phyloP scores from a whole-genome alignment of 2,888 invertebrate genomes.

The Sphaeridia pumilis region DNA sequence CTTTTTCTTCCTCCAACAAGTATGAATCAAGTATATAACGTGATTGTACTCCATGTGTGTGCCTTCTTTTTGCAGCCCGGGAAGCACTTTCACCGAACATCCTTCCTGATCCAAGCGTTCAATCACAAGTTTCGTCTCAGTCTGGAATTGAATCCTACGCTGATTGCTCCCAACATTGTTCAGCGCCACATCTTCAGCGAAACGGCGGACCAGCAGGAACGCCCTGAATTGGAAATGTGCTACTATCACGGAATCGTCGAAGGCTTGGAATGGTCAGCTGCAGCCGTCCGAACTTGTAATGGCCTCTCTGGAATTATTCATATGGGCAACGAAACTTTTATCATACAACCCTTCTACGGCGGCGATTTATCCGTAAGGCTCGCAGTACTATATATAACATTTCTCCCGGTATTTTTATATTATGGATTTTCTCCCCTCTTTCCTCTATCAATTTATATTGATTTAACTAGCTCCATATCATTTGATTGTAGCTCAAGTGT shows the following conservation, averaged over 20 bases:
- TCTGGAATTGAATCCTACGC: slow-evolving; percentile 84
- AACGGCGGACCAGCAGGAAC: slow-evolving; percentile 57
- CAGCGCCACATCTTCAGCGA: slow-evolving; percentile 79
- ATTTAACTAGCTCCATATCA: too few relatives aligned
- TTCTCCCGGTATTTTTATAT: too few relatives aligned
- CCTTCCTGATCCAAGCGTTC: slow-evolving; percentile 91
- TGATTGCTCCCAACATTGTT: slow-evolving; percentile 68
- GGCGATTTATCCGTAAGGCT: slow-evolving; percentile 91
- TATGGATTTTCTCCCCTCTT: too few relatives aligned
- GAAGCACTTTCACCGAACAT: slow-evolving; percentile 87
- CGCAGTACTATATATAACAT: too few relatives aligned
- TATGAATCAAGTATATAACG: too few relatives aligned
- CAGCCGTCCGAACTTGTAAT: slow-evolving; percentile 95
- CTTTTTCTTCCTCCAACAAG: too few relatives aligned
- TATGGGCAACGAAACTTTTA: slow-evolving; percentile 94
- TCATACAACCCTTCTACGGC: slow-evolving; percentile 94
- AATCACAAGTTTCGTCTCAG: slow-evolving; percentile 92
- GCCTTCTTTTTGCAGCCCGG: slow-evolving; percentile 69
- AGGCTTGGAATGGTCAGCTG: slow-evolving; percentile 90
- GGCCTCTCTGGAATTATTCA: slow-evolving; percentile 96
- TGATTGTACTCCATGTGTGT: too few relatives aligned
- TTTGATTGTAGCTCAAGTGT: too few relatives aligned
- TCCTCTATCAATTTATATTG: too few relatives aligned
- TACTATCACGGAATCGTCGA: slow-evolving; percentile 97
- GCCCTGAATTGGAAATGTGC: slow-evolving; percentile 62